Base-by-base conservation (phyloP, 2,888 invertebrate species). In the Mythimna albipuncta region DNA sequence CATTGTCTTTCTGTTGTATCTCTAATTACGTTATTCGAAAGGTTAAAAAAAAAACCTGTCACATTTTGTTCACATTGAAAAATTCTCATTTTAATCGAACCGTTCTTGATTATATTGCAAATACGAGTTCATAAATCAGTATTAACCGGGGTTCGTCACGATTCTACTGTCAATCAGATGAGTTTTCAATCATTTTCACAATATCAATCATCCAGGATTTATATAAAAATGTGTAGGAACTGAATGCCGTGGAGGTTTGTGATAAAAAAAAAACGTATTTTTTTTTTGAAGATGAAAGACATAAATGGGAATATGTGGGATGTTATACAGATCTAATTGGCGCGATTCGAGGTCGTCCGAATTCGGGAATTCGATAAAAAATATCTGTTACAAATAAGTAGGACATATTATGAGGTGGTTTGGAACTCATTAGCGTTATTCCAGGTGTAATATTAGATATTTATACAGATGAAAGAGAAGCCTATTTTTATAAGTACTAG, bases 81-180 rank as follows among this genome's bases (percentile, higher is more conserved):
- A 52, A 63, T 13, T 26, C 32, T 41, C 32, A 69, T 79, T 75
- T 68, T 21, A 65, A 70, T 70, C 44, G 54, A 64, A 7, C 26
- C 44, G 61, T 44, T 32, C 35, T 69, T 79, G 58, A 82, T 83
- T 64, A 67, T 69, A 72, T 75, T 73, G 76, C 59, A 79, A 82
- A 79, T 58, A 63, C 55, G 78, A 79, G 77, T 64, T 61, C 81
- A 85, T 85, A 85, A 82, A 84, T 84, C 81, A 79, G 65, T 64
- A 64, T 77, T 82, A 80, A 69, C 74, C 35, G 61, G 10, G 63
- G 50, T 68, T 72, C 74, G 78, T 84, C 77, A 79, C 71, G 82
- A 81, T 74, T 74, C 80, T 75, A 32, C 74, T 84, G 86, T 84
- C 85, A 85, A 82, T 85, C 80, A 75, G 61, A 44, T 65, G n/a